Evolutionary conservation across 2,113 vertebrate species (phyloP).

Genomic region (Saguinus midas): DNA sequence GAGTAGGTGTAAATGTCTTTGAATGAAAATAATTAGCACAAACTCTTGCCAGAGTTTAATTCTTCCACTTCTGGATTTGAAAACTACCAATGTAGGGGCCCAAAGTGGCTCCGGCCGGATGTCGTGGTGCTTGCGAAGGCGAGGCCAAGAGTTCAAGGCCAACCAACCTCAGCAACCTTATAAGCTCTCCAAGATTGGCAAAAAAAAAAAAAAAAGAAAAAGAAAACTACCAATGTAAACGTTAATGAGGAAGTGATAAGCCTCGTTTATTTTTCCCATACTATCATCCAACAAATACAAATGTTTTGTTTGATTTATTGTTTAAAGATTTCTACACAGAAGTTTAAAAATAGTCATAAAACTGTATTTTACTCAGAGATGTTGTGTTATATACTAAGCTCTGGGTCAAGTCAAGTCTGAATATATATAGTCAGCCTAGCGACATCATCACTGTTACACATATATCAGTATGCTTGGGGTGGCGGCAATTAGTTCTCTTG

Average conservation of each 20-base stretch:
- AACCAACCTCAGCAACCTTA: too few species aligned
- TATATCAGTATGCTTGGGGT: neutral
- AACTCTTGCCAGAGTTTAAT: neutral
- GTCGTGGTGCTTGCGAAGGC: too few species aligned
- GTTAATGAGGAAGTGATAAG: neutral
- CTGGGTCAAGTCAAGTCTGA: neutral
- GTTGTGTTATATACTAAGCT: neutral
- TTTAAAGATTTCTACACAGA: neutral
- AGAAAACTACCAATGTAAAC: neutral
- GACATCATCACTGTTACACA: neutral
- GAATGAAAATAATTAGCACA: neutral
- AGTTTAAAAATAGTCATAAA: neutral
- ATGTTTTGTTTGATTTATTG: neutral
- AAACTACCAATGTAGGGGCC: neutral
- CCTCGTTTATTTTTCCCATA: neutral
- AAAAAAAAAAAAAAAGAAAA: too few species aligned
- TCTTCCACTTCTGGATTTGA: slow-evolving; percentile 7
- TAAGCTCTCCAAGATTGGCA: too few species aligned
- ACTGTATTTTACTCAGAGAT: neutral
- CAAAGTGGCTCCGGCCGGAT: too few species aligned
- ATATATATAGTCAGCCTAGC: neutral
- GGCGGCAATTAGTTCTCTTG: neutral
- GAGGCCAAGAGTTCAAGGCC: too few species aligned
- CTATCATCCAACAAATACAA: neutral
- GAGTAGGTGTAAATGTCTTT: neutral